phyloP scores from a whole-genome alignment of 2,888 invertebrate species.

The Acholoe squamosa region DNA sequence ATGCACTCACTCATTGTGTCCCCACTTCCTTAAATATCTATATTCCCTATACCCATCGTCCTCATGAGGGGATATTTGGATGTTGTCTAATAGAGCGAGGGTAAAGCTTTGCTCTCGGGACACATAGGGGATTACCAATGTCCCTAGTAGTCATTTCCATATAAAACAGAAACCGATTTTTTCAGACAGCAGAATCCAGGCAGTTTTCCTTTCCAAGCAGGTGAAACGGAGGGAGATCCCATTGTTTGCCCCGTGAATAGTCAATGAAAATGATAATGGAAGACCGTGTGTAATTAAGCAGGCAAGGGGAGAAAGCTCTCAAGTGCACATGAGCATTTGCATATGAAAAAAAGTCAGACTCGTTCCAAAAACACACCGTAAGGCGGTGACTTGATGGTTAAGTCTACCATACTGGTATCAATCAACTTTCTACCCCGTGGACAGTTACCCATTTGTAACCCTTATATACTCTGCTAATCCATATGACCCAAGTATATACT shows the following conservation, averaged over 20 bases:
- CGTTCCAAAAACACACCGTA: not conserved
- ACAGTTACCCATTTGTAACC: not conserved
- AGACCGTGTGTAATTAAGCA: constrained; percentile 41
- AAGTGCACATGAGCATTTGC: constrained; percentile 51
- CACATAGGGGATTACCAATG: constrained; percentile 3
- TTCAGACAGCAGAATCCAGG: constrained; percentile 32
- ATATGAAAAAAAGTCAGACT: constrained; percentile 17
- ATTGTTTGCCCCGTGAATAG: constrained; percentile 49
- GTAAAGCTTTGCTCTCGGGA: not conserved
- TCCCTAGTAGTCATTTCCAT: not conserved
- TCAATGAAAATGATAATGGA: constrained; percentile 49
- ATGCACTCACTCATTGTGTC: not conserved
- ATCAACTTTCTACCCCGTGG: not conserved
- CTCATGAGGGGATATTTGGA: not conserved
- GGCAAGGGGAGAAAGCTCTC: constrained; percentile 51
- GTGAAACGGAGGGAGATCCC: constrained; percentile 13
- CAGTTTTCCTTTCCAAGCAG: not conserved
- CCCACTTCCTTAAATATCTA: not conserved
- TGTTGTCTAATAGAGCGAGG: no score
- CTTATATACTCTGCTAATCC: not conserved
- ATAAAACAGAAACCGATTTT: not conserved
- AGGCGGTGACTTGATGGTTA: constrained; percentile 5
- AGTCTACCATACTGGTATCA: not conserved
- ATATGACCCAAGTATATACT: not conserved
- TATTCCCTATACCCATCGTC: not conserved